Percentiles rank a stretch among this genome's conserved stretches.
phyloP scores from a whole-genome alignment of 2,888 invertebrate species.

The Sepioteuthis lessoniana region DNA sequence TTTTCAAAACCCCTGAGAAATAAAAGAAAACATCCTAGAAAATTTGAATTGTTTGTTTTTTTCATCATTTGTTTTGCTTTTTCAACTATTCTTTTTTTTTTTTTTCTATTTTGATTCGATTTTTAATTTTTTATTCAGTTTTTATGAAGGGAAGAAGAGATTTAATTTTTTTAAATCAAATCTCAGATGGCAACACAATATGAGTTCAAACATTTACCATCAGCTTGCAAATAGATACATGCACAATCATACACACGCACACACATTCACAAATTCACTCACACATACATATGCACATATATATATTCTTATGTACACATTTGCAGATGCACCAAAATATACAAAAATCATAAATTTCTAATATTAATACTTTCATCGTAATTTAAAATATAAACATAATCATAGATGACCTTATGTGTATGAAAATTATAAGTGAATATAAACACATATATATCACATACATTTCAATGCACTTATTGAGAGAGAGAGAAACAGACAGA shows the following conservation, averaged over 20 bases:
- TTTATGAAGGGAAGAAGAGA: background rate
- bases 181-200: background rate
- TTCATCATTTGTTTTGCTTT: background rate
- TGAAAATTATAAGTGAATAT: too few species aligned
- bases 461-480: background rate
- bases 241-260: background rate
- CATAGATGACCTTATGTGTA: too few species aligned
- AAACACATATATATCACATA: background rate
- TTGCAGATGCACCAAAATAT: background rate
- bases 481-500: too few species aligned
- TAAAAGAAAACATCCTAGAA: background rate
- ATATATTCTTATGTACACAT: background rate
- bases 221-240: background rate
- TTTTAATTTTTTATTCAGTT: too few species aligned
- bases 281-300: background rate
- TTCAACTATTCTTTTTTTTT: background rate
- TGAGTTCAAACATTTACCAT: background rate
- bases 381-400: too few species aligned
- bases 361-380: too few species aligned
- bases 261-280: background rate
- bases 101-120: background rate
- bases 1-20: background rate
- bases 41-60: background rate
- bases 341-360: background rate
- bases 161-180: background rate